phyloP scores from a whole-genome alignment of 2,797 vertebrate species.

The Acanthornis magna region DNA sequence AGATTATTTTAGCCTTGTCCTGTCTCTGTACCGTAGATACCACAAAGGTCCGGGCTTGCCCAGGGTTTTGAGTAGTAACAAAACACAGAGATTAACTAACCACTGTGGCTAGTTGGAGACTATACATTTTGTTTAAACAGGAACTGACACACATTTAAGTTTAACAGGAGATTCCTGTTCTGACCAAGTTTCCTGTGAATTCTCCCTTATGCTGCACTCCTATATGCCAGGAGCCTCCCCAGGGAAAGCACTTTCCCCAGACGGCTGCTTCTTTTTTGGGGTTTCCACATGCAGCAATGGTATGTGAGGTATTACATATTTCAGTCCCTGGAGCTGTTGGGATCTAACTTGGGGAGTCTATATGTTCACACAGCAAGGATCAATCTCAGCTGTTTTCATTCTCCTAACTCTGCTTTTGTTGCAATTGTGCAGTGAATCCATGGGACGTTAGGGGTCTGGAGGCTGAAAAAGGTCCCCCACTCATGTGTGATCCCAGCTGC shows the following conservation, averaged over 20 bases:
- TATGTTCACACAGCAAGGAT: not conserved
- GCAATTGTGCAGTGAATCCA: not conserved
- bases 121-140: not conserved
- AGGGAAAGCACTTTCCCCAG: not conserved
- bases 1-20: not conserved
- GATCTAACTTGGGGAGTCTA: not conserved
- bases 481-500: not conserved
- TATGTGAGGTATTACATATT: not conserved
- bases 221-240: not conserved
- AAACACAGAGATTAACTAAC: not conserved
- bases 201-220: not conserved
- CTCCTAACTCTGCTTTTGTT: not conserved
- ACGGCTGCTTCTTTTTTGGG: not conserved
- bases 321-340: not conserved
- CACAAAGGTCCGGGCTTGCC: not conserved
- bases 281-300: not conserved
- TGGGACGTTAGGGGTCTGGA: rapidly evolving
- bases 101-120: not conserved
- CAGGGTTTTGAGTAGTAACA: not conserved
- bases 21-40: not conserved
- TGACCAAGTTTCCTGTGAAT: not conserved
- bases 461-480: not conserved
- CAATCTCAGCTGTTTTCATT: not conserved
- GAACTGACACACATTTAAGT: not conserved
- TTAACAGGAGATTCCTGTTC: not conserved